phyloP scores from a whole-genome alignment of 1,140 invertebrate species.

The Nephotettix cincticeps region DNA sequence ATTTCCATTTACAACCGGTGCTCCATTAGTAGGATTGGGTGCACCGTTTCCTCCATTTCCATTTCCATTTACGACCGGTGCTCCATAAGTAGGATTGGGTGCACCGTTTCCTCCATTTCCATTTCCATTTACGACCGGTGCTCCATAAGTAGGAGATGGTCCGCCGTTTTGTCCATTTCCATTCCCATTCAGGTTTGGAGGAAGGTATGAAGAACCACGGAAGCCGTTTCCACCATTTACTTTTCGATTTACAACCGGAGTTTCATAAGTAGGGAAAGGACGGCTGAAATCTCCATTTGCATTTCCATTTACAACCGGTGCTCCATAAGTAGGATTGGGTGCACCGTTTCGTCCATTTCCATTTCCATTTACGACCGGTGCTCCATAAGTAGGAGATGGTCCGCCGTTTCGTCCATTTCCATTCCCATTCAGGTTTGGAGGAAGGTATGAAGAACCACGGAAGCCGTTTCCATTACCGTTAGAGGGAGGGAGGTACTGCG shows the following conservation, averaged over 20 bases:
- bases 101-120: conserved; percentile 32
- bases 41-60: conserved; percentile 39
- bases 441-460: conserved; percentile 26
- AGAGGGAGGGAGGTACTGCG: conserved; percentile 14
- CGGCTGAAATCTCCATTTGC: too few relatives aligned
- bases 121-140: conserved; percentile 30
- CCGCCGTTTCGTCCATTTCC: conserved; percentile 38
- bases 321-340: conserved; percentile 37
- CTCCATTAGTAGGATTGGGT: conserved; percentile 41
- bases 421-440: conserved; percentile 8
- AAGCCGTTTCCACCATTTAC: not conserved
- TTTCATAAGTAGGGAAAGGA: too few relatives aligned
- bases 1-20: conserved; percentile 42
- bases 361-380: conserved; percentile 42
- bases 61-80: conserved; percentile 9
- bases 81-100: conserved; percentile 28
- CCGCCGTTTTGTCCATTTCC: conserved; percentile 5
- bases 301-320: conserved; percentile 29
- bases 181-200: conserved; percentile 11
- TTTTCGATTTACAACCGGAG: too few relatives aligned
- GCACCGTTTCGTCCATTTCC: conserved; percentile 39
- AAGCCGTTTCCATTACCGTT: conserved; percentile 2
- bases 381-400: conserved; percentile 41
- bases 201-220: conserved; percentile 8
- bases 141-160: conserved; percentile 22